A percentile compares a stretch with the other conserved stretches of the same genome.
phyloP scores from a whole-genome alignment of 2,797 vertebrate species.

The Sparidentex hasta region DNA sequence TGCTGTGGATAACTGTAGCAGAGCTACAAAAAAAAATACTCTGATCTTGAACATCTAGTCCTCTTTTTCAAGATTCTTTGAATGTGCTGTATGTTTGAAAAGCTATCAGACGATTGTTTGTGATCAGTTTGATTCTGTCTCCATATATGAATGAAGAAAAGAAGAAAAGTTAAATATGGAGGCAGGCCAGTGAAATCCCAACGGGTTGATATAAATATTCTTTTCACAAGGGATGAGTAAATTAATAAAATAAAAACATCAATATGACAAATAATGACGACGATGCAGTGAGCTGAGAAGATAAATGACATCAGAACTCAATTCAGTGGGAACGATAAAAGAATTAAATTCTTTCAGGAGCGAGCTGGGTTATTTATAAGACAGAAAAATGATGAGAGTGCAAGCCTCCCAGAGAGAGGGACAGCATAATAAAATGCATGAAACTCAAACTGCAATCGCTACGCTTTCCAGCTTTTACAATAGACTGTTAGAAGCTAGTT shows the following conservation, averaged over 20 bases:
- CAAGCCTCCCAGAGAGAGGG: not conserved
- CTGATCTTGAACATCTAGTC: not conserved
- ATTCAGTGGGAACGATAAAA: not conserved
- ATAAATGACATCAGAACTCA: not conserved
- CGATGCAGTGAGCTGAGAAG: not conserved
- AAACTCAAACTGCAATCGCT: not conserved
- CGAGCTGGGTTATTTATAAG: constrained; percentile 1
- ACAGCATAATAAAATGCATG: not conserved
- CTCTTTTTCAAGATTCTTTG: not conserved
- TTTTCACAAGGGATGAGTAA: not conserved
- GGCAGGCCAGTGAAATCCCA: too few species aligned
- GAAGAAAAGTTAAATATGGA: too few species aligned
- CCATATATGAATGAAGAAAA: not conserved
- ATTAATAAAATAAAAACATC: constrained; percentile 7
- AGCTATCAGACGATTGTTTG: not conserved
- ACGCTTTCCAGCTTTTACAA: not conserved
- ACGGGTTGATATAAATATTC: not conserved
- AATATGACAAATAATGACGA: not conserved
- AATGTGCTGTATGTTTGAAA: not conserved
- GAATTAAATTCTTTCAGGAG: not conserved
- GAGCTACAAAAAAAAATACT: not conserved
- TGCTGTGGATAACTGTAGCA: not conserved
- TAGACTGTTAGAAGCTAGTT: not conserved
- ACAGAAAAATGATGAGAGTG: not conserved
- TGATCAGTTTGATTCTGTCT: not conserved